Evolutionary conservation across 2,113 vertebrate species (phyloP), one percentile per base, ranked within the genome.

Genomic region (Sminthopsis crassicaudata): DNA sequence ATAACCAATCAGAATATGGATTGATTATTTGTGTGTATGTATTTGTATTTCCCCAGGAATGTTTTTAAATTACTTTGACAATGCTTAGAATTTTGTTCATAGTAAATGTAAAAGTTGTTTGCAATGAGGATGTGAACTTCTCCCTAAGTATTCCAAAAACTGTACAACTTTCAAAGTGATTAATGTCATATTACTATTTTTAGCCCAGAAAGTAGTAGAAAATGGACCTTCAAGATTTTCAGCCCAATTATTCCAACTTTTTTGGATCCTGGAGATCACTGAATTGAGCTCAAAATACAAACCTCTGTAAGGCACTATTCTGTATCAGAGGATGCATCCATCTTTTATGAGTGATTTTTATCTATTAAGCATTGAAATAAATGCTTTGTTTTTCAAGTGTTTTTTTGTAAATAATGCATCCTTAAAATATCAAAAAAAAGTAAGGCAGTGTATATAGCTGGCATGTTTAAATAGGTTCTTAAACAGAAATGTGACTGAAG

Each of bases 391-490:
- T 76, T 90, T n/a, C 23, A 2, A 23, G 0, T 94, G 19, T 96
- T 97, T 97, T 48, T 48, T 24, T 96, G 12, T 88, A 93, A 95
- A 93, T 94, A 91, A 93, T 97, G 91, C 96, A 2, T 93, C 14
- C 30, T 51, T 53, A 96, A 26, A 55, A 94, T 11, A 90, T 90
- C 8, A 94, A 95, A 96, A 94, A 95, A 96, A 27, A 94, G 0
- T 2, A 94, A 89, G 14, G 25, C 60, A 94, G 16, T 91, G 8
- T 95, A 36, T 27, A 76, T 19, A 96, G 50, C 96, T 55, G 8
- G 51, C 91, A 89, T 96, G 91, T 93, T 97, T 97, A 95, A 96
- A 92, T 90, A 97, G 48, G 0, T 0, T 96, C 25, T 22, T 96
- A 94, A 97, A 89, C 30, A n/a, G 53, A 90, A 97, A 52, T 6